These are phyloP conservation scores for Proisotoma minuta DNA, from an alignment of 2,888 invertebrate genomes.

Conservation along the genomic window DNA sequence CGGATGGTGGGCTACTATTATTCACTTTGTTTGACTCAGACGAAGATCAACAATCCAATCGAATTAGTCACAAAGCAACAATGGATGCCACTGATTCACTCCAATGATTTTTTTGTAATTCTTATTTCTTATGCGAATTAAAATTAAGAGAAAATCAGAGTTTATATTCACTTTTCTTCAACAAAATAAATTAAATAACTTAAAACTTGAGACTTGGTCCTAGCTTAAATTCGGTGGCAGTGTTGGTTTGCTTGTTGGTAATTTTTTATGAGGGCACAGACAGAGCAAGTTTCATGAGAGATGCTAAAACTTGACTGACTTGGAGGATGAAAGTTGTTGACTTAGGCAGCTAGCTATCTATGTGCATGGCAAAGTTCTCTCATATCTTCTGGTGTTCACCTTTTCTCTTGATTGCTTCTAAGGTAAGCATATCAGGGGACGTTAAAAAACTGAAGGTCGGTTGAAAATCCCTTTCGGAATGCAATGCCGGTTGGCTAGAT, in stretches of 20 bases:
- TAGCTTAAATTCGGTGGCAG: not conserved
- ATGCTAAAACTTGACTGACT: constrained; percentile 20
- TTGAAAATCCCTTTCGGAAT: constrained; percentile 47
- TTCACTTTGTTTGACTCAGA: not conserved
- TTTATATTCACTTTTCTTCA: too few relatives aligned
- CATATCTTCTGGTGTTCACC: not conserved
- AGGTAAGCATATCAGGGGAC: constrained; percentile 8
- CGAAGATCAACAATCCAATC: constrained; percentile 10
- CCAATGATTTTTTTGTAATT: too few relatives aligned
- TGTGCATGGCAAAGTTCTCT: not conserved
- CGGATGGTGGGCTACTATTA: not conserved
- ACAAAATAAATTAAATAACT: too few relatives aligned
- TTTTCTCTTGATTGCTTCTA: not conserved
- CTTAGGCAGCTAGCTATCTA: not conserved
- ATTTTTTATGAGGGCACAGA: too few relatives aligned
- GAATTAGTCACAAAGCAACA: constrained; percentile 13
- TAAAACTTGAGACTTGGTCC: too few relatives aligned
- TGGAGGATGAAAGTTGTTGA: constrained; percentile 17
- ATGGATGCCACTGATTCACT: too few relatives aligned
- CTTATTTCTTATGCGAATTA: too few relatives aligned
- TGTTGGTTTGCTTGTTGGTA: not conserved
- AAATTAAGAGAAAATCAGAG: too few relatives aligned
- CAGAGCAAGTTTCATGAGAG: constrained; percentile 14
- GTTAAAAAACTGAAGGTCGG: constrained; percentile 43
- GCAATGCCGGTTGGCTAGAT: constrained; percentile 10